These are phyloP conservation scores for Chromobotia macracanthus DNA, from an alignment of 2,797 vertebrate genomes.

Conservation along the genomic window DNA sequence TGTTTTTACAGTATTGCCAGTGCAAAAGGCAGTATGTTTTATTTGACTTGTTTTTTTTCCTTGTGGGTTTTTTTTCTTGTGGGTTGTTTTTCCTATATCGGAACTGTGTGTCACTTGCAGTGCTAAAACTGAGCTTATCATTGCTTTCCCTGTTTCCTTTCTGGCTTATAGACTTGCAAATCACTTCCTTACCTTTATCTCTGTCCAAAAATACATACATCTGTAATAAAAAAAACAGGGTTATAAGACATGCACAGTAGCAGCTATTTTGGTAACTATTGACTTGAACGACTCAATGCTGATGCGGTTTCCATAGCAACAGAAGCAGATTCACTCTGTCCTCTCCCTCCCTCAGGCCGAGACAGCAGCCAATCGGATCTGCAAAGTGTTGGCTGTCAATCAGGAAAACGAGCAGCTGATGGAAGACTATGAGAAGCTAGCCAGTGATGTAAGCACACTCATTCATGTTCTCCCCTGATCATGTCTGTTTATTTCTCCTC, in stretches of 20 bases:
- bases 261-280: background rate
- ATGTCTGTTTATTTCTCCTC: conserved; percentile 23
- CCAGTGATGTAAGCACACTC: conserved; percentile 90
- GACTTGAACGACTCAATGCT: background rate
- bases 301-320: conserved; percentile 34
- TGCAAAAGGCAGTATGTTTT: too few species aligned
- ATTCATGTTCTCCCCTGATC: conserved; percentile 27
- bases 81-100: too few species aligned
- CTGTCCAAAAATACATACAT: background rate
- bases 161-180: conserved; percentile 31
- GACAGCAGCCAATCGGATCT: conserved; percentile 98
- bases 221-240: background rate
- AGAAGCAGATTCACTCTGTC: conserved; percentile 47
- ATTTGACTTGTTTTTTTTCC: too few species aligned
- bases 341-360: conserved; percentile 82
- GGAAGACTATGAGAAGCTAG: conserved; percentile 98
- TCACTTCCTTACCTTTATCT: conserved; percentile 1
- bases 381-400: conserved; percentile 98
- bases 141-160: conserved; percentile 28
- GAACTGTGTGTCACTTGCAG: conserved; percentile 31
- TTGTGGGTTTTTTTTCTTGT: too few species aligned
- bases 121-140: conserved; percentile 25
- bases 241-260: conserved; percentile 16
- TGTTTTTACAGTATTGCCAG: too few species aligned
- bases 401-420: conserved; percentile 98